A percentile compares a stretch with the other conserved stretches of the same genome.
Evolutionary conservation across 2,888 invertebrate species (phyloP).

Genomic region (Sminthurides aquaticus): DNA sequence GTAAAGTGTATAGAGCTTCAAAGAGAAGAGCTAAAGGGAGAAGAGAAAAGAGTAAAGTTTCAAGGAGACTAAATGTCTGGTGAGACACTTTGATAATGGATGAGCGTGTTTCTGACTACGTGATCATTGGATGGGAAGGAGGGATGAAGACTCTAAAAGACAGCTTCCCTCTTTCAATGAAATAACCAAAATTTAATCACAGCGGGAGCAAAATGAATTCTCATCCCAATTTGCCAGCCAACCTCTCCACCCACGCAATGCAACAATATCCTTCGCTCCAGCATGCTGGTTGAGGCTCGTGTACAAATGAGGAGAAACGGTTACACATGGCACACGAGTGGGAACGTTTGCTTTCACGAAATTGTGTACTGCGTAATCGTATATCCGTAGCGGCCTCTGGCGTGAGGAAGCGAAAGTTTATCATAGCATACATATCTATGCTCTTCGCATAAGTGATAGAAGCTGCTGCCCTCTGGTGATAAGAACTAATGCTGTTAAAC

Average conservation of each 20-base stretch:
- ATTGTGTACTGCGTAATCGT: not conserved
- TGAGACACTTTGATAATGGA: not conserved
- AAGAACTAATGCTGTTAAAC: too few species aligned
- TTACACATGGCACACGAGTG: not conserved
- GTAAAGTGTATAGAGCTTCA: not conserved
- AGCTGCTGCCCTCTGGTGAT: too few species aligned
- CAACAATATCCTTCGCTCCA: too few species aligned
- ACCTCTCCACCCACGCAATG: constrained; percentile 9
- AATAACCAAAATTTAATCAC: constrained; percentile 18
- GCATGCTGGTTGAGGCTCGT: not conserved
- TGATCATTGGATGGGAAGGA: not conserved
- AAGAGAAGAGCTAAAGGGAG: not conserved
- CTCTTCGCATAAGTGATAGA: too few species aligned
- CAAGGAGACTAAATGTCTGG: too few species aligned
- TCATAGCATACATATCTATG: not conserved
- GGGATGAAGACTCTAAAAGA: constrained; percentile 4
- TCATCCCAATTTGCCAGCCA: constrained; percentile 21
- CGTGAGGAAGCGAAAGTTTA: not conserved
- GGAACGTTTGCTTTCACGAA: not conserved
- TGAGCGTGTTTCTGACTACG: not conserved
- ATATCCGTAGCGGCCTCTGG: not conserved
- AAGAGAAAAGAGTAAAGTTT: not conserved
- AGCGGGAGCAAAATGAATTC: constrained; percentile 22
- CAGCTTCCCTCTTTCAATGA: constrained; percentile 20
- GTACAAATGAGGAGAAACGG: not conserved